Percentiles rank a stretch among this genome's conserved stretches.
phyloP scores from a whole-genome alignment of 1,140 invertebrate species.

The Amphibalanus amphitrite region DNA sequence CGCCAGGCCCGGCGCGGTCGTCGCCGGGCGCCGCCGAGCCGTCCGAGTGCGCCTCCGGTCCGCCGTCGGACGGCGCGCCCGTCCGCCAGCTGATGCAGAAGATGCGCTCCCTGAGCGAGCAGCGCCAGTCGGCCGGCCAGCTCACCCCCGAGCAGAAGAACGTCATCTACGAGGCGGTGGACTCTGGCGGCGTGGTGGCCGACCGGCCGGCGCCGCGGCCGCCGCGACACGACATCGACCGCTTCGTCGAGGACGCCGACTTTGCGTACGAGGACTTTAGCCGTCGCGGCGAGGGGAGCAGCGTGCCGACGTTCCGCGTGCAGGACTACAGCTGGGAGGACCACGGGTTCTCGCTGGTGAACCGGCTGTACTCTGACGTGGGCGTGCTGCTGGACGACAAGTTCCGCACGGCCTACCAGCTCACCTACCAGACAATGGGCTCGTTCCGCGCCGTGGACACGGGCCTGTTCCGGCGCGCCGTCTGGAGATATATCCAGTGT shows the following conservation, averaged over 20 bases:
- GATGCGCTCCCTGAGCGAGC: constrained; percentile 50
- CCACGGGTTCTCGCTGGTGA: constrained; percentile 70
- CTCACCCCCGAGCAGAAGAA: not conserved
- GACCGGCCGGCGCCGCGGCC: not conserved
- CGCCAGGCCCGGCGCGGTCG: not conserved
- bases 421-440: constrained; percentile 82
- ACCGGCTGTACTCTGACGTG: constrained; percentile 66
- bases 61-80: too few species aligned
- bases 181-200: not conserved
- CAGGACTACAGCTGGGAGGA: constrained; percentile 84
- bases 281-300: constrained; percentile 41
- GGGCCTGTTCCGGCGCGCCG: constrained; percentile 61
- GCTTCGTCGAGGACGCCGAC: constrained; percentile 34
- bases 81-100: constrained; percentile 43
- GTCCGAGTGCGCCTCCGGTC: not conserved
- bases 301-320: constrained; percentile 37
- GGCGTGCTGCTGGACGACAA: constrained; percentile 72
- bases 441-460: constrained; percentile 71
- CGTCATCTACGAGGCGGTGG: not conserved
- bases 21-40: not conserved
- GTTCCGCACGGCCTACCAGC: constrained; percentile 65
- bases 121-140: not conserved
- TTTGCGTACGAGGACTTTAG: constrained; percentile 72
- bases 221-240: not conserved
- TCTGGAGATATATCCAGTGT: constrained; percentile 87